Evolutionary conservation across 1,140 invertebrate species (phyloP).

Genomic region (Microvelia longipes): DNA sequence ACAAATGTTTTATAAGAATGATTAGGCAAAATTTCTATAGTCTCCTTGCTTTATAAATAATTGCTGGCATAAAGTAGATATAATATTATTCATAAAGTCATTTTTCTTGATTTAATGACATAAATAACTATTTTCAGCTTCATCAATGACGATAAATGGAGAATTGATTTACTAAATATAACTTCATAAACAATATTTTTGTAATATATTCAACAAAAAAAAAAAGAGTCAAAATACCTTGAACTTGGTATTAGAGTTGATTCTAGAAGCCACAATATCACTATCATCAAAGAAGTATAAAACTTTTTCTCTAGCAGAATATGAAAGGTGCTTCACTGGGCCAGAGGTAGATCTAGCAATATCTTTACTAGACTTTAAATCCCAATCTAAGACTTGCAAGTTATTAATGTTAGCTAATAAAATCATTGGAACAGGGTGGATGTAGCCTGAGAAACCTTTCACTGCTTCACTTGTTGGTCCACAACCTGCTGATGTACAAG

Average conservation of each 20-base stretch:
- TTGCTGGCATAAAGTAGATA: too few relatives aligned
- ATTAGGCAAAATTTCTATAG: too few relatives aligned
- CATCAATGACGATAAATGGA: too few relatives aligned
- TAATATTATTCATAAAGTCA: too few relatives aligned
- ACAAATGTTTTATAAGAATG: too few relatives aligned
- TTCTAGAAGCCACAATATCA: neutral
- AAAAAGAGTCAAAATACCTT: neutral
- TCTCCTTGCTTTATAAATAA: too few relatives aligned
- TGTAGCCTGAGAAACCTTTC: slow-evolving; percentile 41
- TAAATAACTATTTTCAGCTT: too few relatives aligned
- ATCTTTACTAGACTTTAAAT: slow-evolving; percentile 4
- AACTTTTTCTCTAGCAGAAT: neutral
- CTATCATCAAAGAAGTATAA: slow-evolving; percentile 5
- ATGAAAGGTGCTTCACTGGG: neutral
- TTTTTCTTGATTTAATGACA: too few relatives aligned
- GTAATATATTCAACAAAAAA: too few relatives aligned
- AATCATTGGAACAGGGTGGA: slow-evolving; percentile 59
- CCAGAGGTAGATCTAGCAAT: slow-evolving; percentile 40
- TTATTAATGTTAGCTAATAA: slow-evolving; percentile 54
- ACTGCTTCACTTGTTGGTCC: slow-evolving; percentile 47
- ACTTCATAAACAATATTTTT: too few relatives aligned
- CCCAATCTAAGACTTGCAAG: slow-evolving; percentile 47
- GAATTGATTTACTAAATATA: too few relatives aligned
- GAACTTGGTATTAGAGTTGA: neutral
- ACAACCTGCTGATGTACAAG: slow-evolving; percentile 56